These are phyloP conservation scores for Biston stratarius DNA, from an alignment of 2,888 invertebrate species.

Conservation along the genomic window DNA sequence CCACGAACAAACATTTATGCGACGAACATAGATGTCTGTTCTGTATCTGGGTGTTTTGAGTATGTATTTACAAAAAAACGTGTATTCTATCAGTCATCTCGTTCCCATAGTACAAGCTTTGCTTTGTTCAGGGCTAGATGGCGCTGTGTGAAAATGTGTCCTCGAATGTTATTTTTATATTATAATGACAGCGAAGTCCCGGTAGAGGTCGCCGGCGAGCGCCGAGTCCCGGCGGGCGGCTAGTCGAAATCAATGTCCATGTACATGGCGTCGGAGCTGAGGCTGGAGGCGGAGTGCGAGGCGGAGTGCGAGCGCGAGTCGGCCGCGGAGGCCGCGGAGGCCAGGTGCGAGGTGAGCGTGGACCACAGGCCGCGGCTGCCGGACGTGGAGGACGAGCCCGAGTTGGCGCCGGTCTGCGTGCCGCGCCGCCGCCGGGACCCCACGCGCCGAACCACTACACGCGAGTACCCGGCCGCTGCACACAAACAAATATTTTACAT, in stretches of 20 bases:
- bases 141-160: no score
- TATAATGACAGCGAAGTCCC: no score
- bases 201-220: no score
- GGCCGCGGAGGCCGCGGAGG: constrained; percentile 48
- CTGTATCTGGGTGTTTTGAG: no score
- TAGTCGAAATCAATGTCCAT: constrained; percentile 84
- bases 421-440: constrained; percentile 37
- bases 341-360: constrained; percentile 45
- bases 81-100: no score
- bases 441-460: constrained; percentile 53
- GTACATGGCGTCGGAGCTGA: constrained; percentile 64
- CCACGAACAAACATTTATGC: no score
- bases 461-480: constrained; percentile 51
- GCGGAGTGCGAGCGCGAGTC: constrained; percentile 39
- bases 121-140: no score
- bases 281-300: constrained; percentile 48
- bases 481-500: neutral
- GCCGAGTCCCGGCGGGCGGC: constrained; percentile 1
- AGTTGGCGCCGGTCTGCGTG: constrained; percentile 36
- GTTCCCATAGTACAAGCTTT: no score
- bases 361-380: constrained; percentile 56
- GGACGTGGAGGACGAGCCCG: constrained; percentile 20
- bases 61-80: no score
- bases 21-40: no score
- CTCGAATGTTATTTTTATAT: no score